Evolutionary conservation across 2,113 vertebrate species (phyloP).

Genomic region (Rhynchomys soricoides): DNA sequence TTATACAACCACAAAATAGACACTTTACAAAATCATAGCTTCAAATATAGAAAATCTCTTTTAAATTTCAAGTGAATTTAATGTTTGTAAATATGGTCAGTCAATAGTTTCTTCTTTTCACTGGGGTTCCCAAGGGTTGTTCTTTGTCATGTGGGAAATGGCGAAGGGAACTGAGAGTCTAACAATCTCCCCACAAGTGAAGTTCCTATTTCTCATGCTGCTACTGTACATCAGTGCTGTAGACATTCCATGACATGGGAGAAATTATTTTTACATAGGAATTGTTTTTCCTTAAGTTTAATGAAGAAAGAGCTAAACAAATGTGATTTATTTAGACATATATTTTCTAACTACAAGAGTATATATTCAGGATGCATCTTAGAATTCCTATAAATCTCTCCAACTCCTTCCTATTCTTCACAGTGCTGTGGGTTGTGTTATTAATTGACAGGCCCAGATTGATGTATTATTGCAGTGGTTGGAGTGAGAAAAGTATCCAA

Average conservation of each 20-base stretch:
- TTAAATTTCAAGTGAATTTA: constrained; percentile 24
- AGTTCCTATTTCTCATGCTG: not conserved
- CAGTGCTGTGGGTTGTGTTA: not conserved
- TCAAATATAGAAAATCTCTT: constrained; percentile 37
- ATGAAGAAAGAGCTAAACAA: not conserved
- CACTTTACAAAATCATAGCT: not conserved
- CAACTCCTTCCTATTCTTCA: not conserved
- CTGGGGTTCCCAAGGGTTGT: not conserved
- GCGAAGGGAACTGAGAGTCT: not conserved
- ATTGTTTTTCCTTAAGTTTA: not conserved
- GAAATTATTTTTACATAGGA: not conserved
- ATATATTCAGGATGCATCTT: not conserved
- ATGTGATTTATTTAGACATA: not conserved
- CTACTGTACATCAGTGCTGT: not conserved
- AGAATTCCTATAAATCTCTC: not conserved
- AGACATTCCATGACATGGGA: not conserved
- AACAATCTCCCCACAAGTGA: not conserved
- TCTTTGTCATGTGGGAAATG: not conserved
- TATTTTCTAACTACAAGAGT: not conserved
- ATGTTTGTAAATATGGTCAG: not conserved
- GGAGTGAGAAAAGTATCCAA: not conserved
- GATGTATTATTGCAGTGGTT: not conserved
- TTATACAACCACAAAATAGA: constrained; percentile 41
- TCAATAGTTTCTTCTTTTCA: not conserved
- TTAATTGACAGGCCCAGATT: not conserved